These are phyloP conservation scores for Phalera bucephala DNA, from an alignment of 2,888 invertebrate species.

Conservation along the genomic window DNA sequence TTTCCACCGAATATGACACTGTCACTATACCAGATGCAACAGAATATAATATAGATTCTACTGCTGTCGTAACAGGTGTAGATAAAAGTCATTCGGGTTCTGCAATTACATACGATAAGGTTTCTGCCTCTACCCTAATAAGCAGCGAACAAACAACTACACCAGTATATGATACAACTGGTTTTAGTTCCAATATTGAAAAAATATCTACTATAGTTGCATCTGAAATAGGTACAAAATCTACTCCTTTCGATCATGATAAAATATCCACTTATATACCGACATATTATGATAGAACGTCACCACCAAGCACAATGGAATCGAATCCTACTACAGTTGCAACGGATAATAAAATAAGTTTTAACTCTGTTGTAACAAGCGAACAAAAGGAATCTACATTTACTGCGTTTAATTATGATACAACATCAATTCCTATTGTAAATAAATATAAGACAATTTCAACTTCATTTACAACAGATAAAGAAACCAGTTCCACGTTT, in stretches of 20 bases:
- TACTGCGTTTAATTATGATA: too few species aligned
- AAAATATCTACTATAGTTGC: too few species aligned
- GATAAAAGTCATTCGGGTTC: too few species aligned
- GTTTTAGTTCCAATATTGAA: too few species aligned
- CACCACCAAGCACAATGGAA: too few species aligned
- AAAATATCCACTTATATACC: too few species aligned
- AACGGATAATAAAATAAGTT: neutral
- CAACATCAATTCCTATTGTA: too few species aligned
- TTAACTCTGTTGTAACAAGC: neutral
- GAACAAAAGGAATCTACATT: neutral
- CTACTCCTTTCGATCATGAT: neutral
- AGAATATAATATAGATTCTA: neutral
- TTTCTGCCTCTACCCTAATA: too few species aligned
- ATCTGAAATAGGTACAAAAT: neutral
- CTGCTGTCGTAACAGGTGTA: neutral
- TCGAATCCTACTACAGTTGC: neutral
- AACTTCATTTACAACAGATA: neutral
- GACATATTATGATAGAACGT: too few species aligned
- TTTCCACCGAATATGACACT: neutral
- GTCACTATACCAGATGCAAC: neutral
- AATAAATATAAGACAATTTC: neutral
- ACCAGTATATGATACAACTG: too few species aligned
- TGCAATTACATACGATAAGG: too few species aligned
- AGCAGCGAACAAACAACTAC: too few species aligned
- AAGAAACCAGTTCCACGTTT: neutral